phyloP scores from a whole-genome alignment of 2,797 vertebrate species.

The Enteromius radiatus region DNA sequence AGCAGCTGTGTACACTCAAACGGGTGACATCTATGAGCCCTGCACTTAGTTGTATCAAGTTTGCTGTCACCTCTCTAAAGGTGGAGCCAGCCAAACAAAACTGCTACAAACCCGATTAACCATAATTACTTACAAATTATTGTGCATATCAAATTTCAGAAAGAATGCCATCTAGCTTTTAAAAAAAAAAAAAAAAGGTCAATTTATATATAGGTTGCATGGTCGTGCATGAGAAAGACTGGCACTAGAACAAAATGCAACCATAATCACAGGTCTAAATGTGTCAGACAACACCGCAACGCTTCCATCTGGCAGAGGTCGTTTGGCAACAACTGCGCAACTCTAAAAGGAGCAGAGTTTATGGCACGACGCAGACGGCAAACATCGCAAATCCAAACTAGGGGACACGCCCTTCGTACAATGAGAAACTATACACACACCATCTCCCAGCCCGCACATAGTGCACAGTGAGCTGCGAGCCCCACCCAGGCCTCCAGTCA shows the following conservation, averaged over 20 bases:
- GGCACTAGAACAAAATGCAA: neutral
- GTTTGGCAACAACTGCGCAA: constrained; percentile 15
- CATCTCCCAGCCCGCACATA: constrained; percentile 52
- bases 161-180: neutral
- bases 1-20: constrained; percentile 79
- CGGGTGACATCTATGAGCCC: constrained; percentile 57
- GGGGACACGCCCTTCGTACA: constrained; percentile 43
- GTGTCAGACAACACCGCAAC: constrained; percentile 9
- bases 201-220: neutral
- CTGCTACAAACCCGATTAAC: neutral
- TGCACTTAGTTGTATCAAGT: constrained; percentile 64
- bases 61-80: constrained; percentile 48
- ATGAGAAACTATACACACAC: constrained; percentile 57
- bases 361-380: neutral
- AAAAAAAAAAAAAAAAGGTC: neutral
- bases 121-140: neutral
- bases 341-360: constrained; percentile 22
- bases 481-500: constrained; percentile 80
- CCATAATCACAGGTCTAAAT: constrained; percentile 7
- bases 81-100: neutral
- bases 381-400: constrained; percentile 39
- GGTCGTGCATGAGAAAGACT: constrained; percentile 35
- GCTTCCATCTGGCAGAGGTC: constrained; percentile 20
- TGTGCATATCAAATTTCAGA: neutral
- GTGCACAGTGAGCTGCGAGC: constrained; percentile 52